Evolutionary conservation across 2,113 vertebrate genomes (phyloP).

Genomic region (Hoplias malabaricus): DNA sequence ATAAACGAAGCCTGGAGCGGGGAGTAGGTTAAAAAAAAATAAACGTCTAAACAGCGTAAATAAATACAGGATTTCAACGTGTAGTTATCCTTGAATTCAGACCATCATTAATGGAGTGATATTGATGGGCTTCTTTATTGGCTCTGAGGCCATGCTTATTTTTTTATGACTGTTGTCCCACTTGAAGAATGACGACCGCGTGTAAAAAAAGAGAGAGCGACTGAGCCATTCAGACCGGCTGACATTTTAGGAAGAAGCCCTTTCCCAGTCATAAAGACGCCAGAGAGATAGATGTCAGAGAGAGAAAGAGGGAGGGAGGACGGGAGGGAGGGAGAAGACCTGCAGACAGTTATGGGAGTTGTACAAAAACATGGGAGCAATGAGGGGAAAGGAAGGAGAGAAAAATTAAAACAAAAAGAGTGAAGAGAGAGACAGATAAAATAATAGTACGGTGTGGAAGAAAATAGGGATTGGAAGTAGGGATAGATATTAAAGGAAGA

Average conservation of each 20-base stretch:
- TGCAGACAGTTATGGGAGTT: constrained; percentile 19
- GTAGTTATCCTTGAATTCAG: constrained; percentile 28
- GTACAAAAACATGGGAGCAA: no score
- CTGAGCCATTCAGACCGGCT: constrained; percentile 41
- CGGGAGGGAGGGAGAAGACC: constrained; percentile 13
- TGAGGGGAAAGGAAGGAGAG: not conserved
- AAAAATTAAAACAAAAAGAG: no score
- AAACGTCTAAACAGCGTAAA: constrained; percentile 4
- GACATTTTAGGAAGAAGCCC: constrained; percentile 70
- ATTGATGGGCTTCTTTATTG: constrained; percentile 61
- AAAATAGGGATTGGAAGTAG: no score
- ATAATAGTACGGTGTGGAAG: no score
- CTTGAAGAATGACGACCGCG: constrained; percentile 59
- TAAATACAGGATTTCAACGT: constrained; percentile 17
- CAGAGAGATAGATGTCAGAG: constrained; percentile 64
- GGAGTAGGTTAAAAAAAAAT: not conserved
- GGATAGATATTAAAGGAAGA: no score
- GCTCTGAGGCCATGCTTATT: constrained; percentile 65
- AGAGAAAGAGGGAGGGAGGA: constrained; percentile 45
- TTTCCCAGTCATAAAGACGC: constrained; percentile 67
- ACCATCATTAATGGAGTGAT: constrained; percentile 46
- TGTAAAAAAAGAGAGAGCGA: constrained; percentile 56
- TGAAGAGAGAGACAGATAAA: not conserved
- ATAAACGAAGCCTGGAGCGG: not conserved
- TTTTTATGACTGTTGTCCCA: constrained; percentile 61